A percentile compares a stretch with the other conserved stretches of the same genome.
Evolutionary conservation across 1,140 invertebrate genomes (phyloP).

Genomic region (Triops longicaudatus): DNA sequence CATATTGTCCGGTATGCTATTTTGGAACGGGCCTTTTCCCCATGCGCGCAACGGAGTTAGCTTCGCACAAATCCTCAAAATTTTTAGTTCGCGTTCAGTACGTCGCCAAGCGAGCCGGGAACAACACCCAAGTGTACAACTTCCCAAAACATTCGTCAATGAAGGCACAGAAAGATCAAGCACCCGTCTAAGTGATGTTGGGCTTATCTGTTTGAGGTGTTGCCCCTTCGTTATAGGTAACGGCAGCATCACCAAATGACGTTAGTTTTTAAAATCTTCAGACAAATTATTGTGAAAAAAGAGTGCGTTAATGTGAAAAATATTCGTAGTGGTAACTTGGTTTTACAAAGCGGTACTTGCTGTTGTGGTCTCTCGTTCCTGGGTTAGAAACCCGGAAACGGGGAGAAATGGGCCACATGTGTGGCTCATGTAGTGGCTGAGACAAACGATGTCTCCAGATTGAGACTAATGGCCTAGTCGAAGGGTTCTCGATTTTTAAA

Average conservation of each 20-base stretch:
- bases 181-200: neutral
- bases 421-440: neutral
- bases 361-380: neutral
- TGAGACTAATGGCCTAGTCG: neutral
- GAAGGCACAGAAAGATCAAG: neutral
- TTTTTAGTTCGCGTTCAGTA: neutral
- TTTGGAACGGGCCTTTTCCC: neutral
- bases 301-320: neutral
- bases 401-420: constrained; percentile 6
- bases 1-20: neutral
- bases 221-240: too few species aligned
- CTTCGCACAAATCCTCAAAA: neutral
- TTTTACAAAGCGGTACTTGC: neutral
- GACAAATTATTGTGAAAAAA: too few species aligned
- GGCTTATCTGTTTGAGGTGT: neutral
- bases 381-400: neutral
- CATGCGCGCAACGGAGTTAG: neutral
- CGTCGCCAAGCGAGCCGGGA: neutral
- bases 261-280: too few species aligned
- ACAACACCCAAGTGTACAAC: neutral
- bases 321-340: neutral
- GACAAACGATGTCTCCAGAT: constrained; percentile 4
- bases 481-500: neutral
- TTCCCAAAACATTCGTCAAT: neutral
- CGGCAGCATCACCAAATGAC: too few species aligned